Conservation (phyloP, 1,140 invertebrate genomes). For the Zaprionus kolodkinae region DNA sequence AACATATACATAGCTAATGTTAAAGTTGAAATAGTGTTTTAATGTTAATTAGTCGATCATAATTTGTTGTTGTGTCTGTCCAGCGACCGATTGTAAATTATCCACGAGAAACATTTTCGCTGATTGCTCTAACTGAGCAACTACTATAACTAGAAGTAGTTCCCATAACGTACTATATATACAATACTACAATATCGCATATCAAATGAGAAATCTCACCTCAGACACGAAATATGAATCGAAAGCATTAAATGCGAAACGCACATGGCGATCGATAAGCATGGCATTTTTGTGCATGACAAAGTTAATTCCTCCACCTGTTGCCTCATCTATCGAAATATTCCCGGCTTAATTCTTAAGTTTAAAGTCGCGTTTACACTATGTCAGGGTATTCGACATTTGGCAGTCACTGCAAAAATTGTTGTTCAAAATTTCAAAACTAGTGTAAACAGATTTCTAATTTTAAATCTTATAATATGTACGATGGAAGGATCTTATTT, state of each 20-base stretch:
- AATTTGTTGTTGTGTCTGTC: conserved; percentile 24
- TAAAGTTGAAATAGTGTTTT: conserved; percentile 19
- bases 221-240: conserved; percentile 30
- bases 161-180: conserved; percentile 29
- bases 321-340: conserved; percentile 22
- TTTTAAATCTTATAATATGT: background rate
- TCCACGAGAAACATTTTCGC: conserved; percentile 16
- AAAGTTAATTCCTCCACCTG: conserved; percentile 49
- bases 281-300: conserved; percentile 84
- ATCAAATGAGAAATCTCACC: conserved; percentile 50
- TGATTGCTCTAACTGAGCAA: conserved; percentile 25
- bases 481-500: background rate
- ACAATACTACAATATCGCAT: conserved; percentile 32
- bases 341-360: conserved; percentile 25
- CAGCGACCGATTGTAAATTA: conserved; percentile 31
- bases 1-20: conserved; percentile 6
- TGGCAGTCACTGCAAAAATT: conserved; percentile 5
- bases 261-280: conserved; percentile 51
- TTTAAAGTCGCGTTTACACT: conserved; percentile 32
- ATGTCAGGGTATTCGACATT: background rate
- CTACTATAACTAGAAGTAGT: conserved; percentile 31
- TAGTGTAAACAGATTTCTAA: conserved; percentile 17
- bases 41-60: conserved; percentile 20
- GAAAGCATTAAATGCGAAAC: conserved; percentile 27
- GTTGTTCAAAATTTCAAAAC: background rate